Evolutionary conservation across 2,888 invertebrate genomes (phyloP).

Genomic region (Anarsia innoxiella): DNA sequence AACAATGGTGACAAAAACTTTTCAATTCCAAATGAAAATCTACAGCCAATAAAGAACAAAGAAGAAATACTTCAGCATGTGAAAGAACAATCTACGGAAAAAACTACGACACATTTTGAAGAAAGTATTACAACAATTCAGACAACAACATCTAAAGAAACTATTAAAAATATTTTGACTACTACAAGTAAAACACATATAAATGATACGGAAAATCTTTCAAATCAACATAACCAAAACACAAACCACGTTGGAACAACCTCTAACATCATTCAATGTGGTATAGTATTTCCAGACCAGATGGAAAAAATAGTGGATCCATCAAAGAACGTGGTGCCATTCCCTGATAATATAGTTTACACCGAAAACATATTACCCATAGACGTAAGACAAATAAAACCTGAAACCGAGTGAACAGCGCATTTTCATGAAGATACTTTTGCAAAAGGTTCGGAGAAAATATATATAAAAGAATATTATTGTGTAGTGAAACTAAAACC

Average conservation of each 20-base stretch:
- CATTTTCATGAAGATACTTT: too few relatives aligned
- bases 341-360: background rate
- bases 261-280: too few relatives aligned
- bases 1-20: background rate
- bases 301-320: background rate
- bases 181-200: background rate
- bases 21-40: background rate
- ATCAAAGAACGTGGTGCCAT: background rate
- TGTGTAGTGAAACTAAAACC: too few relatives aligned
- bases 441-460: too few relatives aligned
- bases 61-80: too few relatives aligned
- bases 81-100: background rate
- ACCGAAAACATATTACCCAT: background rate
- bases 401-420: too few relatives aligned
- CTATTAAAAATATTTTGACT: too few relatives aligned
- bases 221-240: too few relatives aligned
- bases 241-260: background rate
- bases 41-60: too few relatives aligned
- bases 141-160: background rate
- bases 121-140: background rate
- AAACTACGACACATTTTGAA: background rate
- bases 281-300: background rate
- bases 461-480: too few relatives aligned
- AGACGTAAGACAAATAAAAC: too few relatives aligned
- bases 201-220: too few relatives aligned